Evolutionary conservation across 2,797 vertebrate species (phyloP), one percentile per base, ranked within the genome.

Genomic region (Pangasius larnaudii): DNA sequence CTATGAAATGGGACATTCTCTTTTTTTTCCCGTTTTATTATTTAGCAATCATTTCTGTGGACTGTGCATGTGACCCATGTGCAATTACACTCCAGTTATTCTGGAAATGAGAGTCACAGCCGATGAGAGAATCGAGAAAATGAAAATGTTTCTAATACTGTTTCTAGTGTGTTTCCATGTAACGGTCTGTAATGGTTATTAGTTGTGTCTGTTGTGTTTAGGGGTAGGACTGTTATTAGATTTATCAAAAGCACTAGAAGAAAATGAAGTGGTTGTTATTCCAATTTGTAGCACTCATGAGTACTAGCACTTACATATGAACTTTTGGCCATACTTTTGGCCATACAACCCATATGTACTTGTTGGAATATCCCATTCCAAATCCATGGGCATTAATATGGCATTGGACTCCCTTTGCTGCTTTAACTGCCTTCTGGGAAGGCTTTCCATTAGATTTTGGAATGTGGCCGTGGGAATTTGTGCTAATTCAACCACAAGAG

Each of bases 11-110:
- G n/a, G 27, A 27, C 30, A 85, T 58, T 53, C 18, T 33, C 22
- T 27, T 3, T 19, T 42, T 59, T 39, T 39, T 6, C 4, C 36
- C 30, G 39, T 79, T 84, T 65, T 88, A 36, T 77, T 59, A 74
- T 39, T 82, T 75, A 65, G 51, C 39, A 77, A 81, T 86, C 59
- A 39, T 53, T 82, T 69, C 82, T 49, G 22, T 81, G 63, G 72
- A 67, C 65, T 39, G 2, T 3, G 33, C 6, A 24, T 51, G 30
- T 36, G 84, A 87, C 78, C 85, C 85, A 78, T 72, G 30, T 84
- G 63, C 82, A 86, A 88, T 89, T 85, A 82, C 56, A 71, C 58
- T 75, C 72, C 53, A 3, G 39, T 85, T 42, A 13, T 63, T 53
- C n/a, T 80, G 72, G n/a, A 84, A 81, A 46, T 39, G 27, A 27